Evolutionary conservation across 2,888 invertebrate species (phyloP), one percentile per base, ranked within the genome.

Genomic region (Synergus umbraculus): DNA sequence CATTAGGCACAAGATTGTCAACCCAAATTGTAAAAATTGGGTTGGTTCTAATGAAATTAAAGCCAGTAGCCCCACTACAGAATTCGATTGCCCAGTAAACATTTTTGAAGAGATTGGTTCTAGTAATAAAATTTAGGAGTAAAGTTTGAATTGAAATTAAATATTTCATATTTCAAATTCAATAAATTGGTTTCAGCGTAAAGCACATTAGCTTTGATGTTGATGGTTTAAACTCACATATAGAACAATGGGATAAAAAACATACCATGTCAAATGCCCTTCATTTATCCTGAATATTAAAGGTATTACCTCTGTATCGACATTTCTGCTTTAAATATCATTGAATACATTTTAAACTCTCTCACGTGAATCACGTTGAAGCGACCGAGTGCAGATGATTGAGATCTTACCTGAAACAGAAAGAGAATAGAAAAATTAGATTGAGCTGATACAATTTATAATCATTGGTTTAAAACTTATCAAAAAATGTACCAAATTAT

Each of bases 361-460:
- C 63, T 29, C 22, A 22, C 63, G 63, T 63, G 63, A 60, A 29
- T 76, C 63, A 76, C 22, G 49, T 69, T 29, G 29, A 73, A 37
- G 29, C 54, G 54, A 73, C 37, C 49, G 9, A 54, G 10, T 54
- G 54, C 73, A 29, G 49, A 73, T 73, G 54, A 73, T 54, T 73
- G 37, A 73, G 49, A 49, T 41, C 89, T 85, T 88, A 90, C 90
- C 89, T 89, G 87, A n/a, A 89, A 89, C 88, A 89, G 76, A 89
- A 85, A 87, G 79, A 76, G 65, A 64, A 78, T 67, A 81, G 58
- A 29, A 58, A 29, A 79, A 44, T 29, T 58, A 22, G 18, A 54
- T 37, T 54, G 3, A 29, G 15, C 4, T 37, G 18, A 4, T 60
- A 12, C 7, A 73, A 73, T 41, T 37, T 10, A 10, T 49, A 2